phyloP scores from a whole-genome alignment of 2,113 vertebrate species.

The Ceyx cyanopectus region DNA sequence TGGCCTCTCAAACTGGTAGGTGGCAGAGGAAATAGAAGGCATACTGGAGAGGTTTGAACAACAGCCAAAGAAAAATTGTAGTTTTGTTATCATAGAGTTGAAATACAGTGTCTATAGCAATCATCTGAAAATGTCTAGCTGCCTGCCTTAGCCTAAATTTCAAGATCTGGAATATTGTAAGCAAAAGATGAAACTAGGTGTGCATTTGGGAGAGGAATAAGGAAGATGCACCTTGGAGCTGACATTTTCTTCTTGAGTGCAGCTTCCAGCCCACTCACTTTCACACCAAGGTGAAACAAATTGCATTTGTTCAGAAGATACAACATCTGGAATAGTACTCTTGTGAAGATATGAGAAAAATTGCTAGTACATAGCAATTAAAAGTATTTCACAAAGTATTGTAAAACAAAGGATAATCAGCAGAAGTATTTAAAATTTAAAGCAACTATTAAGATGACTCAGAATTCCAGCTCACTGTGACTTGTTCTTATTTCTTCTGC shows the following conservation, averaged over 20 bases:
- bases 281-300: not conserved
- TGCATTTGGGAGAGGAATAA: not conserved
- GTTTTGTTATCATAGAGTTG: not conserved
- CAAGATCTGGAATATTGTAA: not conserved
- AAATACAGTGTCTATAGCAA: not conserved
- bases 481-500: not conserved
- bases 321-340: not conserved
- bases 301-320: not conserved
- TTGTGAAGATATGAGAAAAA: not conserved
- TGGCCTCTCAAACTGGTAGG: constrained; percentile 3
- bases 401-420: not conserved
- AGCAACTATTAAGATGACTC: not conserved
- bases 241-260: not conserved
- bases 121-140: not conserved
- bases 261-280: not conserved
- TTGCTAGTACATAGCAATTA: not conserved
- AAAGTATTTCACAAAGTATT: not conserved
- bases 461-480: not conserved
- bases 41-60: not conserved
- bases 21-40: not conserved
- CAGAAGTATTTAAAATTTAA: not conserved
- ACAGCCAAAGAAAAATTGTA: not conserved
- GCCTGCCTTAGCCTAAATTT: not conserved
- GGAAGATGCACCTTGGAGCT: not conserved
- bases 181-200: not conserved